A percentile compares a stretch with the other conserved stretches of the same genome.
These are phyloP conservation scores for Periphyllus acericola DNA, from an alignment of 2,888 invertebrate genomes.

Conservation along the genomic window DNA sequence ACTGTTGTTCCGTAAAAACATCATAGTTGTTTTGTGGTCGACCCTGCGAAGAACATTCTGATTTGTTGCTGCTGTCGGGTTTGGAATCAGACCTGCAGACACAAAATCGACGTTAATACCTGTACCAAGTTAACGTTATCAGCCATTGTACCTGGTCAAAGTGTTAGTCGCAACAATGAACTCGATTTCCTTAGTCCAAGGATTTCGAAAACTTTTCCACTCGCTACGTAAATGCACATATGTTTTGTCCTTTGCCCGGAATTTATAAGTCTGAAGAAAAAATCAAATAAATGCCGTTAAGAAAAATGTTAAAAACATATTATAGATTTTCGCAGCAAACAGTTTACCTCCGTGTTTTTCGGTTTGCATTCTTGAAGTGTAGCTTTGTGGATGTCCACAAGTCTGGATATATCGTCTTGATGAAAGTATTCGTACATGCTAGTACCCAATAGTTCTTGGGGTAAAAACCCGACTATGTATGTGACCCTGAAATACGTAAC, in stretches of 20 bases:
- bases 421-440: conserved; percentile 93
- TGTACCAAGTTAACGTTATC: background rate
- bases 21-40: conserved; percentile 47
- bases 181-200: conserved; percentile 95
- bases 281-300: background rate
- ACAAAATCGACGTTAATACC: background rate
- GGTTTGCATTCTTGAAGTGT: conserved; percentile 76
- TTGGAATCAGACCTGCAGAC: conserved; percentile 30
- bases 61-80: conserved; percentile 49
- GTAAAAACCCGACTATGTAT: conserved; percentile 86
- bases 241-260: conserved; percentile 81
- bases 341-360: conserved; percentile 72
- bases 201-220: conserved; percentile 90
- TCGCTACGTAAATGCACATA: conserved; percentile 81
- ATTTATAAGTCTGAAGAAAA: conserved; percentile 74
- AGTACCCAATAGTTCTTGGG: conserved; percentile 91
- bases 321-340: background rate
- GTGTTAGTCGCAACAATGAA: conserved; percentile 66
- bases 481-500: conserved; percentile 76
- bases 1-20: conserved; percentile 8
- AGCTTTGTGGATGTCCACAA: conserved; percentile 86
- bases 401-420: conserved; percentile 79
- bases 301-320: background rate
- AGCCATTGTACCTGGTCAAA: conserved; percentile 35
- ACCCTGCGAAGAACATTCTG: conserved; percentile 49